Percentiles rank a stretch among this genome's conserved stretches.
Conservation (phyloP, 2,888 invertebrate species). For the Ochlodes sylvanus region DNA sequence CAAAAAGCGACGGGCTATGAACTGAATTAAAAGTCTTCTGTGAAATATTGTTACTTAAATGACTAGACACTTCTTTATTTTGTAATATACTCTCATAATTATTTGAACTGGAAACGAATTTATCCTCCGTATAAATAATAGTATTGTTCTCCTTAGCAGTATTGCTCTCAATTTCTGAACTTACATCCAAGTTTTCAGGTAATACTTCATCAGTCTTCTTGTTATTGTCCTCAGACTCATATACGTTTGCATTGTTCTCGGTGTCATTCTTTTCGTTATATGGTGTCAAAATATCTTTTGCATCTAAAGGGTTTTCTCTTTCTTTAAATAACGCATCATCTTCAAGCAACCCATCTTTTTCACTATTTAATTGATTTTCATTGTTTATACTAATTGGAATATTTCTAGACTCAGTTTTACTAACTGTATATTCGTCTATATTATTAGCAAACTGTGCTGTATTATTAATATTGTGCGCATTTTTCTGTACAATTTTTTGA, state of each 20-base stretch:
- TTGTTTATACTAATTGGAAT: background rate
- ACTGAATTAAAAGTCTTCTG: constrained; percentile 23
- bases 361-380: constrained; percentile 15
- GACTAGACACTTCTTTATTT: background rate
- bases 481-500: background rate
- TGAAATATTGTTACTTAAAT: constrained; percentile 1
- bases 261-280: background rate
- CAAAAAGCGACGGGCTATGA: constrained; percentile 57
- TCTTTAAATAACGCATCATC: constrained; percentile 21
- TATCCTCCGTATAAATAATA: constrained; percentile 17
- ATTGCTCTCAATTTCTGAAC: constrained; percentile 28
- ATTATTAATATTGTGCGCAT: background rate
- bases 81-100: background rate
- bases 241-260: constrained; percentile 20
- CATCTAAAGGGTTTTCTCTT: background rate
- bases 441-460: background rate
- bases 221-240: constrained; percentile 13
- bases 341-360: background rate
- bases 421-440: background rate
- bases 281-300: background rate
- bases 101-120: constrained; percentile 19
- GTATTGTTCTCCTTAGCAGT: constrained; percentile 17
- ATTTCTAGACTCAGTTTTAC: background rate
- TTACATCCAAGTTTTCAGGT: constrained; percentile 27
- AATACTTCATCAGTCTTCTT: constrained; percentile 28